Base-by-base conservation (phyloP, 2,113 vertebrate genomes). In the Prunella fulvescens region DNA sequence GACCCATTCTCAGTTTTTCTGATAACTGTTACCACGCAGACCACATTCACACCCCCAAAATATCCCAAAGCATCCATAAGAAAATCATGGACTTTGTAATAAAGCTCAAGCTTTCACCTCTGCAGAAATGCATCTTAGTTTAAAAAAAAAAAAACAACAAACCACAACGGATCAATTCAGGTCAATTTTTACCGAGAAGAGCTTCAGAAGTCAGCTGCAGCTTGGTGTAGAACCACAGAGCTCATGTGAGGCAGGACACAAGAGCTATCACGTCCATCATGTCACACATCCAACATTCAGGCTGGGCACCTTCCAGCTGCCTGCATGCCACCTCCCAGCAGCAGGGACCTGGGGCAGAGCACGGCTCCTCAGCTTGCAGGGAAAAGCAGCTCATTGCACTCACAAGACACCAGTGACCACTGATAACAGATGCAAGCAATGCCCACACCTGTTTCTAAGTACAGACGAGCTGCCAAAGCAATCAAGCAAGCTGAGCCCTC, bases 311-410 rank as follows among this genome's bases (percentile, higher is more conserved):
- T 64, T 76, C 17, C 20, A 42, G 33, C 10, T 37, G 35, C 58
- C 58, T 57, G 74, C 19, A 3, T 7, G 31, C 28, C 51, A 37
- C 10, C 48, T 67, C 53, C 48, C 3, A 2, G 69, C 40, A 65
- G 67, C 7, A 4, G 10, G 29, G n/a, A 62, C 50, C 6, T 28
- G n/a, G 24, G 35, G 54, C 37, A 86, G 35, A 81, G 37, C 31
- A 29, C 0, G 0, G 35, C 56, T 70, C 47, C 60, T 57, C 1
- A 0, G 28, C 53, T 26, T 16, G 56, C 62, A 77, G 67, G n/a
- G 15, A 56, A 54, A 51, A 80, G 35, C 71, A 79, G 57, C 72
- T 69, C 56, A 20, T 2, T 14, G 31, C 61, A 70, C 48, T 57
- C 53, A 25, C 1, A 1, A 70, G 37, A 37, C 4, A 1, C 23